A percentile compares a stretch with the other conserved stretches of the same genome.
phyloP scores from a whole-genome alignment of 2,797 vertebrate genomes.

The Mormyrus hasselquistii region DNA sequence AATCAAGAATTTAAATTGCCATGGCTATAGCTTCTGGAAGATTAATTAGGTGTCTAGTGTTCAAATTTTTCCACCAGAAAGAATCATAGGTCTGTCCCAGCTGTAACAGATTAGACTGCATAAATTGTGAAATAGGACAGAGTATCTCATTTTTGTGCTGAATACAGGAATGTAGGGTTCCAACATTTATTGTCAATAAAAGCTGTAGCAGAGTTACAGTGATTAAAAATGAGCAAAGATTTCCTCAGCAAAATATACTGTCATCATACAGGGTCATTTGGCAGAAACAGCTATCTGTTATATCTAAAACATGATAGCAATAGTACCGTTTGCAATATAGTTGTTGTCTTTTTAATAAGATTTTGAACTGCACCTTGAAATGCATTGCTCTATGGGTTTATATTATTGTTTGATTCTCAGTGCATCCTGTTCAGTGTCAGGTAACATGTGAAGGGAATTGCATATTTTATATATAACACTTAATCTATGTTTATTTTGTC shows the following conservation, averaged over 20 bases:
- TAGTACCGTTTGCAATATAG: neutral
- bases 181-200: slow-evolving; percentile 7
- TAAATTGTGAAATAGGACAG: neutral
- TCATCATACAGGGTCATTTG: neutral
- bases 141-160: neutral
- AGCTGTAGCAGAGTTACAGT: neutral
- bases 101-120: neutral
- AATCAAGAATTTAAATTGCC: neutral
- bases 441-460: neutral
- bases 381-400: neutral
- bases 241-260: neutral
- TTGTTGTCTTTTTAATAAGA: neutral
- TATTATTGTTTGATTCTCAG: neutral
- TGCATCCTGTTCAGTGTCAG: neutral
- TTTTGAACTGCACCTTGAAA: neutral
- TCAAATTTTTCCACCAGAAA: neutral
- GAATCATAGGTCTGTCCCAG: neutral
- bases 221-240: neutral
- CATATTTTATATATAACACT: neutral
- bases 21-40: slow-evolving; percentile 1
- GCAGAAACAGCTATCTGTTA: neutral
- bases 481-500: neutral
- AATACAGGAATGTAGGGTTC: neutral
- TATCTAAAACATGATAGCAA: neutral
- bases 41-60: neutral